Conservation (phyloP, 2,113 vertebrate genomes). For the Elanoides forficatus region DNA sequence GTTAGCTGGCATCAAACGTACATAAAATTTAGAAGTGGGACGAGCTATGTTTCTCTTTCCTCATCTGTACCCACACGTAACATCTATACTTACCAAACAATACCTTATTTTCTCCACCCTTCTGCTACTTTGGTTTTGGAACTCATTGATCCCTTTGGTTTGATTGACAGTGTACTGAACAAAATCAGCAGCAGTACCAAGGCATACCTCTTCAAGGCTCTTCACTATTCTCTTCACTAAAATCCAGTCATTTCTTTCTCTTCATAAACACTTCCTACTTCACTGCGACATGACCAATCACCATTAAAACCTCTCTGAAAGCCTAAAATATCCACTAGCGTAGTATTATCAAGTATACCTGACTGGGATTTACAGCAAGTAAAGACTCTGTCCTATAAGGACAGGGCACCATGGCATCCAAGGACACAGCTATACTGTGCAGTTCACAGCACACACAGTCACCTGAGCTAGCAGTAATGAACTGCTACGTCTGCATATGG, state of each 20-base stretch:
- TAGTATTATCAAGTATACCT: accelerated
- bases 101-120: not conserved
- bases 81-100: not conserved
- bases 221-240: not conserved
- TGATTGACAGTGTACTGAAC: not conserved
- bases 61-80: accelerated
- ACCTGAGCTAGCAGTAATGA: not conserved
- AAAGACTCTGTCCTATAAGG: not conserved
- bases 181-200: not conserved
- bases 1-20: not conserved
- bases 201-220: not conserved
- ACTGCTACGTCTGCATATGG: accelerated
- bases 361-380: not conserved
- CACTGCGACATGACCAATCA: not conserved
- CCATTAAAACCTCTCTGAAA: not conserved
- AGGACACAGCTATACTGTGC: not conserved
- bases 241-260: not conserved
- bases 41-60: not conserved
- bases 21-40: not conserved
- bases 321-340: not conserved
- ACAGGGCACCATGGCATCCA: not conserved
- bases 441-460: not conserved
- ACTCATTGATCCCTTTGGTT: not conserved
- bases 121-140: not conserved
- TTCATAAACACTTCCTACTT: not conserved